Conservation (phyloP, 1,140 invertebrate genomes). For the Caenorhabditis remanei region DNA sequence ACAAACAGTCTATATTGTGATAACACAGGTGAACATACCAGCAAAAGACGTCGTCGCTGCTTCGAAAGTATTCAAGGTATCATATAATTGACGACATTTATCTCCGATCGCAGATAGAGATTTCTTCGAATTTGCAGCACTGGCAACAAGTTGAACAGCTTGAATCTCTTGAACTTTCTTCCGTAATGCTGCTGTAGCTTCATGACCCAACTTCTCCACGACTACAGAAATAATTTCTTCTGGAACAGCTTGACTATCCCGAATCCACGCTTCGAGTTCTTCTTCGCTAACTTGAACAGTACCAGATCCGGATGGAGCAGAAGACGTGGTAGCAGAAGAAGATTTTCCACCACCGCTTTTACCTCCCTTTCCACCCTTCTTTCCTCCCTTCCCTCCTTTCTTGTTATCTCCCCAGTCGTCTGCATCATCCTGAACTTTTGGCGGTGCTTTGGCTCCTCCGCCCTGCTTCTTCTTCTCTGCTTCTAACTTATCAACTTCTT, state of each 20-base stretch:
- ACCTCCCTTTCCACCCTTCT: constrained; percentile 11
- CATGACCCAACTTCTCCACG: constrained; percentile 48
- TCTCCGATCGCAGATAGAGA: not conserved
- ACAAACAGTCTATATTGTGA: not conserved
- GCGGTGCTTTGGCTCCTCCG: not conserved
- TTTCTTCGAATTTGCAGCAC: constrained; percentile 19
- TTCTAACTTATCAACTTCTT: constrained; percentile 39
- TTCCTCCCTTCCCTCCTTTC: constrained; percentile 40
- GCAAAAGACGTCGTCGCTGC: constrained; percentile 51
- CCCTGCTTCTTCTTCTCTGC: constrained; percentile 56
- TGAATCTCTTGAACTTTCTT: constrained; percentile 28
- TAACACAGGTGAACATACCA: not conserved
- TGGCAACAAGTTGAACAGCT: constrained; percentile 1
- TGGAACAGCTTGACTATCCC: constrained; percentile 21
- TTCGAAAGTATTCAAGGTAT: constrained; percentile 50
- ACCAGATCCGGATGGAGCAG: not conserved
- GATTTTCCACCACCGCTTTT: not conserved
- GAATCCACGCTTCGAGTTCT: constrained; percentile 52
- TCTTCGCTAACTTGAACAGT: not conserved
- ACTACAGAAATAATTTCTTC: constrained; percentile 50
- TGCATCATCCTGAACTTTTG: constrained; percentile 20
- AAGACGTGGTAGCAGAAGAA: not conserved
- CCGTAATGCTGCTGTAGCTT: not conserved
- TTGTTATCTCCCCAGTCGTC: constrained; percentile 48
- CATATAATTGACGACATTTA: constrained; percentile 31